Base-by-base conservation (phyloP, 1,140 invertebrate species). In the Sminthurinus signatus region DNA sequence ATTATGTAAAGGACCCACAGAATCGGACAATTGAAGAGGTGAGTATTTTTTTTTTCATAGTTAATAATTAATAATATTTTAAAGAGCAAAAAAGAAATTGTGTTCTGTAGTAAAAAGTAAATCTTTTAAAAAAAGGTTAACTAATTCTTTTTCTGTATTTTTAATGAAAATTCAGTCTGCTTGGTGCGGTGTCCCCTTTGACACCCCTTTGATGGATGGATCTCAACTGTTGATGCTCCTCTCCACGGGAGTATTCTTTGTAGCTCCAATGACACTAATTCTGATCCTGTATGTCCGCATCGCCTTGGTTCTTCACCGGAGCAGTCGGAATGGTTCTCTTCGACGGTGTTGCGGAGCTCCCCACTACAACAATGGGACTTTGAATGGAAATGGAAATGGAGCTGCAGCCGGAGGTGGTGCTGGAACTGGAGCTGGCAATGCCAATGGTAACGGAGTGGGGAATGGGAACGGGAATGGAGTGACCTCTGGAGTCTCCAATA, bases 131-230 rank as follows among this genome's bases (percentile, higher is more conserved):
- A n/a, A n/a, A n/a, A n/a, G n/a, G n/a, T n/a, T n/a, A n/a, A n/a
- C n/a, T n/a, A n/a, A n/a, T n/a, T n/a, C n/a, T n/a, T n/a, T n/a
- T n/a, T n/a, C n/a, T n/a, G n/a, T n/a, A n/a, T n/a, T n/a, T n/a
- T n/a, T n/a, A n/a, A n/a, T n/a, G n/a, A n/a, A n/a, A n/a, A n/a
- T n/a, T n/a, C n/a, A 36, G 31, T 72, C 71, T 4, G 71, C 68
- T 15, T 72, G 71, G 71, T 72, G 71, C 23, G 71, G 71, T 4
- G 65, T 70, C 3, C 71, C 71, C 1, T 70, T 72, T 39, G 68
- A 72, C 46, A 61, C 57, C 27, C 68, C 65, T 17, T n/a, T n/a
- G n/a, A n/a, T n/a, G n/a, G 61, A 71, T 42, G 23, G 61, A 0
- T 70, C 65, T 3, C 63, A 70, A 54, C 56, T 68, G n/a, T 39